These are phyloP conservation scores for Pardalotus punctatus DNA, from an alignment of 2,113 vertebrate species.

Conservation along the genomic window DNA sequence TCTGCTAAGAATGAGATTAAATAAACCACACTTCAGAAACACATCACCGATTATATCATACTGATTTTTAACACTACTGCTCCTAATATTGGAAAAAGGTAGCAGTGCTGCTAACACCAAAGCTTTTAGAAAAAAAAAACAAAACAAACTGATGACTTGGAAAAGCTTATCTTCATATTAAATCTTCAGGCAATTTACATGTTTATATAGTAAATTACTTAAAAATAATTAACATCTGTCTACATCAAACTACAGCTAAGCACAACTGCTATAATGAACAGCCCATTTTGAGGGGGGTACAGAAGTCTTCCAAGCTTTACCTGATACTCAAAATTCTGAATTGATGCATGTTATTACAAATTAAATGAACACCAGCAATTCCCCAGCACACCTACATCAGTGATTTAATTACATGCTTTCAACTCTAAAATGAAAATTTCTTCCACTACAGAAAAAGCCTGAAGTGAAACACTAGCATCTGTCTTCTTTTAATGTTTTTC, in stretches of 20 bases:
- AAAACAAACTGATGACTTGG: not conserved
- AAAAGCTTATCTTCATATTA: not conserved
- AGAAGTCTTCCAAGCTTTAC: not conserved
- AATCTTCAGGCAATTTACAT: not conserved
- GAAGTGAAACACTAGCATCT: not conserved
- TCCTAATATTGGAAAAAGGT: not conserved
- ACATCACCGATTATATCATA: not conserved
- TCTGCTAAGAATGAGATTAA: not conserved
- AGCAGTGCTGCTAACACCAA: not conserved
- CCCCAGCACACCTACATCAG: not conserved
- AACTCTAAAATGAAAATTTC: not conserved
- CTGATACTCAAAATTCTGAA: not conserved
- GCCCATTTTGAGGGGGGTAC: not conserved
- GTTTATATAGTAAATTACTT: not conserved
- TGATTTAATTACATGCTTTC: not conserved
- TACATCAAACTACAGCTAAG: not conserved
- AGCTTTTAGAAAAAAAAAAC: not conserved
- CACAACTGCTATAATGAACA: not conserved
- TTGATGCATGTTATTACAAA: not conserved
- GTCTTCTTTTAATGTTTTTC: not conserved
- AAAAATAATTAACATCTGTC: not conserved
- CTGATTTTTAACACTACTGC: not conserved
- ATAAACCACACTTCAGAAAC: not conserved
- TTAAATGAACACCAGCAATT: not conserved
- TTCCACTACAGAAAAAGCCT: not conserved